A percentile compares a stretch with the other conserved stretches of the same genome.
Evolutionary conservation across 2,888 invertebrate species (phyloP).

Genomic region (Tipula confusa): DNA sequence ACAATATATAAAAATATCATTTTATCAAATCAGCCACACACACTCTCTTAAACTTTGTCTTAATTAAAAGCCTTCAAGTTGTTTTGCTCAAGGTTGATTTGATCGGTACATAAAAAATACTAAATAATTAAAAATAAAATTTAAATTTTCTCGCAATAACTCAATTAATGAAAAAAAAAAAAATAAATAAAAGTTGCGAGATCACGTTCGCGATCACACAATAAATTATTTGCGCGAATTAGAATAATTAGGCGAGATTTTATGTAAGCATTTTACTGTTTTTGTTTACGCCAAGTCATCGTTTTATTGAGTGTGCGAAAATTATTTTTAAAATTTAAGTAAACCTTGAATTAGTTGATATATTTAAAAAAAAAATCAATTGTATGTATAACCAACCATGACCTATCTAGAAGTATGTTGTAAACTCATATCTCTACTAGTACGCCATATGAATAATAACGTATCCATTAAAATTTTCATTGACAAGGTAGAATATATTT

Average conservation of each 20-base stretch:
- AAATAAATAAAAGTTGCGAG: neutral
- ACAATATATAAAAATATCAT: neutral
- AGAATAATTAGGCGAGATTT: neutral
- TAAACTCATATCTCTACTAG: neutral
- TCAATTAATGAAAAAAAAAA: neutral
- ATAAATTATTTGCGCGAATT: neutral
- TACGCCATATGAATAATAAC: neutral
- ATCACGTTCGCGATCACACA: neutral
- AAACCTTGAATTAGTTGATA: neutral
- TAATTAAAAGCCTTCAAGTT: neutral
- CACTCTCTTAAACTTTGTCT: neutral
- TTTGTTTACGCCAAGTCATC: neutral
- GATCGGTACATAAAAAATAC: neutral
- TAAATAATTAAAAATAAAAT: neutral
- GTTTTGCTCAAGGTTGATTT: neutral
- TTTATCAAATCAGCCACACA: neutral
- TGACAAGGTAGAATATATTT: neutral
- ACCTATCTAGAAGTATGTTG: neutral
- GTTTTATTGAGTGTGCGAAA: neutral
- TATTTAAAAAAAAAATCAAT: neutral
- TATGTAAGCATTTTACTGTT: neutral
- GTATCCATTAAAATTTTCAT: neutral
- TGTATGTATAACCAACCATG: neutral
- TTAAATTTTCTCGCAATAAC: neutral
- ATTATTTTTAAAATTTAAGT: neutral